Conservation (phyloP, 1,140 invertebrate genomes). For the Centruroides vittatus region DNA sequence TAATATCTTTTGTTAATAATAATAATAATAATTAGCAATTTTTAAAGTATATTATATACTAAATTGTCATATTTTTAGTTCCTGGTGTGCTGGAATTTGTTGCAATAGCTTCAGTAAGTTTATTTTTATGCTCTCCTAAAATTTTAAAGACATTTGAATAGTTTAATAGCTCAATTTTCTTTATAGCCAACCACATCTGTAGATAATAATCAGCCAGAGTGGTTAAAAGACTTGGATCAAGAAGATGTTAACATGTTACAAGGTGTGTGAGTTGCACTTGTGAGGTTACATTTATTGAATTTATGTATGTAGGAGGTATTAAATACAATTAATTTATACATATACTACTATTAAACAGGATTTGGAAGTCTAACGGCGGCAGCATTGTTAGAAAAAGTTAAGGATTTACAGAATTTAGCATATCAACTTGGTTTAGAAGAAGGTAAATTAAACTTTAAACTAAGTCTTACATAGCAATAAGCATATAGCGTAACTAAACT, state of each 20-base stretch:
- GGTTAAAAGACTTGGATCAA: slow-evolving; percentile 32
- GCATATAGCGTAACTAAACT: background rate
- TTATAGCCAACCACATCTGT: background rate
- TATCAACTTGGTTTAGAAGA: slow-evolving; percentile 88
- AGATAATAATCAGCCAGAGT: slow-evolving; percentile 23
- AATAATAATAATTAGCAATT: no score
- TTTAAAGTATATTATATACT: no score
- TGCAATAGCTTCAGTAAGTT: slow-evolving; percentile 24
- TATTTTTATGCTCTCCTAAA: slow-evolving; percentile 23
- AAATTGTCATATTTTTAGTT: slow-evolving; percentile 32
- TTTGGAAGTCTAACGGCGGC: slow-evolving; percentile 60
- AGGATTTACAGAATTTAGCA: slow-evolving; percentile 78
- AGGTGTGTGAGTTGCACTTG: slow-evolving; percentile 31
- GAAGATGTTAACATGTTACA: slow-evolving; percentile 56
- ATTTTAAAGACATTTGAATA: no score
- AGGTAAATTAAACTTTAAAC: slow-evolving; percentile 23
- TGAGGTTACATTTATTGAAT: no score
- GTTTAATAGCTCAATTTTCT: slow-evolving; percentile 17
- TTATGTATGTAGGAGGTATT: no score
- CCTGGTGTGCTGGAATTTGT: slow-evolving; percentile 59
- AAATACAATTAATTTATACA: no score
- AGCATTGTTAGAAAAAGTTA: slow-evolving; percentile 75
- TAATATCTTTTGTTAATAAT: no score
- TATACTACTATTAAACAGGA: slow-evolving; percentile 36
- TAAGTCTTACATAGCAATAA: background rate